Base-by-base conservation (phyloP, 1,140 invertebrate genomes). In the Eriocheir sinensis region DNA sequence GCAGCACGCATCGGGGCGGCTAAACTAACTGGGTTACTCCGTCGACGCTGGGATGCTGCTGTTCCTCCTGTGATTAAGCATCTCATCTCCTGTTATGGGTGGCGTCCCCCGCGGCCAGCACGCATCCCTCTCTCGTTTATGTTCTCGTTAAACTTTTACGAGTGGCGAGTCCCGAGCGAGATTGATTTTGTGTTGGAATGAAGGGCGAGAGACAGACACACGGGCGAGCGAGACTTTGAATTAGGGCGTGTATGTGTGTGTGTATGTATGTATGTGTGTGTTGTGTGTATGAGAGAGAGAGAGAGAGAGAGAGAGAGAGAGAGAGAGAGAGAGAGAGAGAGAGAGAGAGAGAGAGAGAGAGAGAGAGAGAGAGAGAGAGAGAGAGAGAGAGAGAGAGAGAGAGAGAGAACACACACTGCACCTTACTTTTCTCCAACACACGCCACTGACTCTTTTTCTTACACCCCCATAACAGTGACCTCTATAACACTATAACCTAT, bases 91-190 rank as follows among this genome's bases (percentile, higher is more conserved):
- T 72, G 60, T 72, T 72, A 72, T 72, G 60, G 60, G 60, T 72
- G 60, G 60, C 60, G 60, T 72, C 60, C 60, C 60, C 60, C 27
- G 60, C 0, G 60, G 60, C 60, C 27, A 72, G 60, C 60, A 72
- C 60, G 60, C 60, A 72, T 72, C 60, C 60, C 60, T 72, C 60
- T n/a, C 60, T 72, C 60, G 60, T 72, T 72, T 72, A 72, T 72
- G 60, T 72, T 72, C 60, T 72, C 60, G 60, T 72, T 72, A 72
- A 72, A 72, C 60, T 72, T 72, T 72, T 72, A 72, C 60, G 60
- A 72, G 60, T n/a, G 60, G 60, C 60, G 60, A 72, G 60, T 72
- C 60, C 27, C 27, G 60, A n/a, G 27, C 60, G 60, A 72, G 60
- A 72, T 72, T 72, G 60, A 72, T 72, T 72, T 72, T 72, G 60